Conservation (phyloP, 2,113 vertebrate species). For the Aramus guarauna region DNA sequence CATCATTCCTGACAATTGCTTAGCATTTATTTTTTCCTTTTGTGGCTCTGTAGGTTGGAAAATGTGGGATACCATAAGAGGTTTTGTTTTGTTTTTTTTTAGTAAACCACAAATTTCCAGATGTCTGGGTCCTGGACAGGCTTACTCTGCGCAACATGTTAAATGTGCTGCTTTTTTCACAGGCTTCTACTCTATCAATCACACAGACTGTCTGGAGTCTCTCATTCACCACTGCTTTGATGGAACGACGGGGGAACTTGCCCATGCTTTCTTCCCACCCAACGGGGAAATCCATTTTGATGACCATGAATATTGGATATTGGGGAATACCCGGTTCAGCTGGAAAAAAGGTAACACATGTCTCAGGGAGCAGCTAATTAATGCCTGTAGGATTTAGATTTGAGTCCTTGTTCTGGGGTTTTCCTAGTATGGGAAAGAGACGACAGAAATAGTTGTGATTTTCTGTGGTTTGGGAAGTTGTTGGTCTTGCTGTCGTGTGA, state of each 20-base stretch:
- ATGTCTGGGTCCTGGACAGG: background rate
- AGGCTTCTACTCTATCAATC: conserved; percentile 95
- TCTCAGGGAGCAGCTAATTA: fast-evolving
- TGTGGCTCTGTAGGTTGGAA: background rate
- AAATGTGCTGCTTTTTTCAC: background rate
- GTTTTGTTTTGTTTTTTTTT: no score
- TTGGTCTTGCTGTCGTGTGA: background rate
- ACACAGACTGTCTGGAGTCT: conserved; percentile 92
- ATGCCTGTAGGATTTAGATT: fast-evolving
- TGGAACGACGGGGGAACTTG: conserved; percentile 92
- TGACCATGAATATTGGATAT: conserved; percentile 92
- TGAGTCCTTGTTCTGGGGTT: background rate
- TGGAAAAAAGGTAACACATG: conserved; percentile 87
- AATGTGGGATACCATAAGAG: background rate
- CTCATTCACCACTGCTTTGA: conserved; percentile 95
- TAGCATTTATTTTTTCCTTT: background rate
- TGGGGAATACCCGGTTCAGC: conserved; percentile 95
- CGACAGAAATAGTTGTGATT: fast-evolving
- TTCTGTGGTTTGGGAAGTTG: background rate
- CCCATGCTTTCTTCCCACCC: conserved; percentile 93
- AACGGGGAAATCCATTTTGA: conserved; percentile 97
- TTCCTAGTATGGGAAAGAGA: background rate
- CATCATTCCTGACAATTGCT: background rate
- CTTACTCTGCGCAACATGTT: background rate
- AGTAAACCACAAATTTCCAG: background rate